These are phyloP conservation scores for Kryptopterus vitreolus DNA, from an alignment of 2,797 vertebrate genomes.

Conservation along the genomic window DNA sequence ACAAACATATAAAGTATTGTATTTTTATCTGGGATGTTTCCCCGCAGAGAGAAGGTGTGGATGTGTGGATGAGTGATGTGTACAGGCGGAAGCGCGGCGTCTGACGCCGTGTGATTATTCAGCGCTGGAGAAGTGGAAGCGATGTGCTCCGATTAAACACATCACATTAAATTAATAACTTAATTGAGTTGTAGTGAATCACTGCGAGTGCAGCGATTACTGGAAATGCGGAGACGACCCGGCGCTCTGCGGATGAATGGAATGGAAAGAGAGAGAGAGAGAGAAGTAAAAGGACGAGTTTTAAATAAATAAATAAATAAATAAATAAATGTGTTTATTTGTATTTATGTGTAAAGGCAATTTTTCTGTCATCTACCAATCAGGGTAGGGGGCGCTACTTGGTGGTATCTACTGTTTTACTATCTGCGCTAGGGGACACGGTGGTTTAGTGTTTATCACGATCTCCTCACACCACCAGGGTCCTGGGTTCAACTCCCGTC, in stretches of 20 bases:
- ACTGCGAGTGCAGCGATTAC: too few species aligned
- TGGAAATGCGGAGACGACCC: too few species aligned
- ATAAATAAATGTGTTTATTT: neutral
- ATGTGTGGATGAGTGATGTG: neutral
- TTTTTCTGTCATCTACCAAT: too few species aligned
- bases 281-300: neutral
- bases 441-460: too few species aligned
- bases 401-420: too few species aligned
- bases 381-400: too few species aligned
- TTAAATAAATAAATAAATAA: too few species aligned
- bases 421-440: too few species aligned
- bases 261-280: neutral
- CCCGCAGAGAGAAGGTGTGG: neutral
- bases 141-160: neutral
- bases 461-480: too few species aligned
- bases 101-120: neutral
- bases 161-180: neutral
- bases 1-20: neutral
- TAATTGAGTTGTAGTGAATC: neutral
- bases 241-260: neutral
- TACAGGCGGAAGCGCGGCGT: neutral
- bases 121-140: neutral
- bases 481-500: too few species aligned
- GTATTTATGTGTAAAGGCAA: slow-evolving; percentile 1
- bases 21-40: neutral